Evolutionary conservation across 2,888 invertebrate genomes (phyloP).

Genomic region (Andricus quercusramuli): DNA sequence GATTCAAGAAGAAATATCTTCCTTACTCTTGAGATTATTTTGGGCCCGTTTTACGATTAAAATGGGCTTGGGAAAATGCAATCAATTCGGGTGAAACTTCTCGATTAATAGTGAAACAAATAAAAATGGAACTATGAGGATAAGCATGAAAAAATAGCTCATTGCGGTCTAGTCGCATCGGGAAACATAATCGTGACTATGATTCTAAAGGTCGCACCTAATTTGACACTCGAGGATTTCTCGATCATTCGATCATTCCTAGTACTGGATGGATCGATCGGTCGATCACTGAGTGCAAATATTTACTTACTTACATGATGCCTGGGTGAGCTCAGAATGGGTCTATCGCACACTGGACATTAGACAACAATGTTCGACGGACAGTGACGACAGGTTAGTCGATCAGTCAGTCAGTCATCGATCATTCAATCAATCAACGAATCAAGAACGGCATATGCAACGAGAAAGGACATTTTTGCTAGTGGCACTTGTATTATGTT

Average conservation of each 20-base stretch:
- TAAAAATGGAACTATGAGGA: neutral
- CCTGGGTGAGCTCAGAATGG: conserved; percentile 74
- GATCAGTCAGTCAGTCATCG: conserved; percentile 53
- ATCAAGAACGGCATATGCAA: conserved; percentile 46
- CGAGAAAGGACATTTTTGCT: conserved; percentile 50
- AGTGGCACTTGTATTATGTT: conserved; percentile 43
- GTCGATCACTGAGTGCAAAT: conserved; percentile 16
- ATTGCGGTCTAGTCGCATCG: conserved; percentile 7
- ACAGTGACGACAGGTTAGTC: conserved; percentile 56
- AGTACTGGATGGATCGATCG: conserved; percentile 14
- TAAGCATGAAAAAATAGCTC: conserved; percentile 12
- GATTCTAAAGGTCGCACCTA: conserved; percentile 18
- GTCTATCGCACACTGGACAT: conserved; percentile 77
- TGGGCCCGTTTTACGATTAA: neutral
- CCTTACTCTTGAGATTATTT: neutral
- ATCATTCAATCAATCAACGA: conserved; percentile 50
- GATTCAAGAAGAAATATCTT: neutral
- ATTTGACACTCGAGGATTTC: conserved; percentile 23
- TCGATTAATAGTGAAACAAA: neutral
- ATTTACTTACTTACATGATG: conserved; percentile 71
- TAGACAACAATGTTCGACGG: conserved; percentile 57
- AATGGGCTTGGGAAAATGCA: neutral
- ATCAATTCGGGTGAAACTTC: neutral
- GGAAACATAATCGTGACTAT: conserved; percentile 1
- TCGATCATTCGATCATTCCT: neutral